A percentile compares a stretch with the other conserved stretches of the same genome.
Evolutionary conservation across 2,888 invertebrate genomes (phyloP).

Genomic region (Acleris laterana): DNA sequence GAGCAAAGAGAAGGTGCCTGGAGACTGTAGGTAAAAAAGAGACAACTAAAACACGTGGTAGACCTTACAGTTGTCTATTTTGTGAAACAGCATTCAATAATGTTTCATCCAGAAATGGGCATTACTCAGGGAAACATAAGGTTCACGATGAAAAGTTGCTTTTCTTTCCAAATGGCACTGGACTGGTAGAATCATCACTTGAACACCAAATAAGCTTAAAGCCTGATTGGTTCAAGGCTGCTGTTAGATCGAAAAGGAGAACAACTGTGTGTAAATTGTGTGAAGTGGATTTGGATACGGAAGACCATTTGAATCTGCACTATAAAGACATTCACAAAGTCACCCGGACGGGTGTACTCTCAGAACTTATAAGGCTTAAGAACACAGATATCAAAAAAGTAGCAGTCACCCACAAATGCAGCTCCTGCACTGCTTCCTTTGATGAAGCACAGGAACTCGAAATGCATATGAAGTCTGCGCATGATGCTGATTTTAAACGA

Average conservation of each 20-base stretch:
- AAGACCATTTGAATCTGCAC: not conserved
- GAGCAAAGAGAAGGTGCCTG: not conserved
- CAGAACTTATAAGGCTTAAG: not conserved
- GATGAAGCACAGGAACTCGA: not conserved
- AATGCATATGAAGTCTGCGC: not conserved
- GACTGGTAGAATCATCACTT: constrained; percentile 3
- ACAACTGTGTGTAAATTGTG: constrained; percentile 7
- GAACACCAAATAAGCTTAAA: constrained; percentile 3
- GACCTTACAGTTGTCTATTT: not conserved
- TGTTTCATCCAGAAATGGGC: not conserved
- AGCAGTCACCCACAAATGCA: not conserved
- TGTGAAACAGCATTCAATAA: constrained; percentile 8
- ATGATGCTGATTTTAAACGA: not conserved
- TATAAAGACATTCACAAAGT: constrained; percentile 10
- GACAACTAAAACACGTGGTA: not conserved
- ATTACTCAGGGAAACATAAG: constrained; percentile 4
- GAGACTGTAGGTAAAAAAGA: not conserved
- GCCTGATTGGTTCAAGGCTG: not conserved
- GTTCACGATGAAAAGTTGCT: constrained; percentile 8
- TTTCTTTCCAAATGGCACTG: constrained; percentile 4
- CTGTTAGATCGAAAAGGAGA: not conserved
- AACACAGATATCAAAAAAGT: not conserved
- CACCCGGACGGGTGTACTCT: not conserved
- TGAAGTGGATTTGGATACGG: not conserved
- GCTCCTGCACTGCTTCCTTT: not conserved